Percentiles rank a stretch among this genome's conserved stretches.
These are phyloP conservation scores for Tetragonisca angustula DNA, from an alignment of 2,888 invertebrate genomes.

Conservation along the genomic window DNA sequence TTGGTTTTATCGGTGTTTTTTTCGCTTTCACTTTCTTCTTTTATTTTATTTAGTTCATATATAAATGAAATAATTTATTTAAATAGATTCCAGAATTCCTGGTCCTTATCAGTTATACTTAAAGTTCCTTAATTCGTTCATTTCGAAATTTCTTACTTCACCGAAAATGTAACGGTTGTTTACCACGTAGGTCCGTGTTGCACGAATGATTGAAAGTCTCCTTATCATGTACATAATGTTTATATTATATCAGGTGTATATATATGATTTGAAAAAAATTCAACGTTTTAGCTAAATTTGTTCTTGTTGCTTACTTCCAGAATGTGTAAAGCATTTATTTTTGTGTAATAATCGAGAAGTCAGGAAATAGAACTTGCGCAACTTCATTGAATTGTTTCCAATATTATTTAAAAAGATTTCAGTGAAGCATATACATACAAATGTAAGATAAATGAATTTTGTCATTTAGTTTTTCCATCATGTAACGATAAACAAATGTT, in stretches of 20 bases:
- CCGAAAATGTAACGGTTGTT: not conserved
- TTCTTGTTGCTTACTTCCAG: constrained; percentile 8
- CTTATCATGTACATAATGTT: constrained; percentile 55
- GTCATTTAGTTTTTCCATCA: constrained; percentile 18
- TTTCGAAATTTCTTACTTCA: not conserved
- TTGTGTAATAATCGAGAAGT: constrained; percentile 6
- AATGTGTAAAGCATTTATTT: constrained; percentile 8
- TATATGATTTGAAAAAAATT: constrained; percentile 27
- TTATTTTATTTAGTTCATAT: not conserved
- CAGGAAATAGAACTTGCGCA: not conserved
- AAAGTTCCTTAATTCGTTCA: not conserved
- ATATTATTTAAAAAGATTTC: constrained; percentile 11
- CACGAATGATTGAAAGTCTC: constrained; percentile 29
- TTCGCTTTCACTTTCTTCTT: constrained; percentile 11
- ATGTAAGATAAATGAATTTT: not conserved
- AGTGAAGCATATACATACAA: not conserved
- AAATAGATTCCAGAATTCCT: not conserved
- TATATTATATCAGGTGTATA: constrained; percentile 48
- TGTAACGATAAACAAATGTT: constrained; percentile 24
- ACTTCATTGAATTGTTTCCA: constrained; percentile 8
- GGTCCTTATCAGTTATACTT: constrained; percentile 12
- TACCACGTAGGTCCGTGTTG: not conserved
- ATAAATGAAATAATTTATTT: not conserved
- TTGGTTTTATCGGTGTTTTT: not conserved
- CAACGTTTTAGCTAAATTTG: constrained; percentile 29